phyloP scores from a whole-genome alignment of 2,113 vertebrate genomes.

The Xyrauchen texanus region DNA sequence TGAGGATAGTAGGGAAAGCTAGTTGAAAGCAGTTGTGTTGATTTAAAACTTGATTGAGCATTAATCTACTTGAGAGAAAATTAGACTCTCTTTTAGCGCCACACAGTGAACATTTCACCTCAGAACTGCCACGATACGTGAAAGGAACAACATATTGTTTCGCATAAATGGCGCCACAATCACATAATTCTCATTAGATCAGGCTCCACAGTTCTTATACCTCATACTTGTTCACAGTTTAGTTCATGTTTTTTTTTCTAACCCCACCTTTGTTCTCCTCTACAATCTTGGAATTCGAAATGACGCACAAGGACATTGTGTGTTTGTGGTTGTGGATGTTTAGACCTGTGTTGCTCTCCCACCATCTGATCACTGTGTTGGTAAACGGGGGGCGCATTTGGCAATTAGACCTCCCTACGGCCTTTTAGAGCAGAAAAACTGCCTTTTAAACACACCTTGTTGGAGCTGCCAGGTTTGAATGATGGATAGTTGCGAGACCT shows the following conservation, averaged over 20 bases:
- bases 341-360: background rate
- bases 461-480: conserved; percentile 63
- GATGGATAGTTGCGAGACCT: conserved; percentile 71
- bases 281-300: background rate
- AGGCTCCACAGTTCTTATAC: too few relatives aligned
- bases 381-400: conserved; percentile 3
- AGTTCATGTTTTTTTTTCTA: too few relatives aligned
- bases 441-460: conserved; percentile 46
- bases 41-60: too few relatives aligned
- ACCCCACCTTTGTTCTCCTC: background rate
- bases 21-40: background rate
- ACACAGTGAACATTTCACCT: too few relatives aligned
- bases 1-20: background rate
- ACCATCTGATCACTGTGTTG: conserved; percentile 13
- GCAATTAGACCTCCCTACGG: conserved; percentile 47
- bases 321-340: conserved; percentile 18
- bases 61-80: too few relatives aligned
- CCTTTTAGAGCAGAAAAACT: conserved; percentile 50
- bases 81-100: too few relatives aligned
- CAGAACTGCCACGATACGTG: too few relatives aligned
- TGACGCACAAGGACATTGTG: too few relatives aligned
- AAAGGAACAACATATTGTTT: too few relatives aligned
- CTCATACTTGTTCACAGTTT: too few relatives aligned
- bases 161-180: too few relatives aligned
- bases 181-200: too few relatives aligned